Conservation (phyloP, 1,140 invertebrate genomes). For the Polyergus mexicanus region DNA sequence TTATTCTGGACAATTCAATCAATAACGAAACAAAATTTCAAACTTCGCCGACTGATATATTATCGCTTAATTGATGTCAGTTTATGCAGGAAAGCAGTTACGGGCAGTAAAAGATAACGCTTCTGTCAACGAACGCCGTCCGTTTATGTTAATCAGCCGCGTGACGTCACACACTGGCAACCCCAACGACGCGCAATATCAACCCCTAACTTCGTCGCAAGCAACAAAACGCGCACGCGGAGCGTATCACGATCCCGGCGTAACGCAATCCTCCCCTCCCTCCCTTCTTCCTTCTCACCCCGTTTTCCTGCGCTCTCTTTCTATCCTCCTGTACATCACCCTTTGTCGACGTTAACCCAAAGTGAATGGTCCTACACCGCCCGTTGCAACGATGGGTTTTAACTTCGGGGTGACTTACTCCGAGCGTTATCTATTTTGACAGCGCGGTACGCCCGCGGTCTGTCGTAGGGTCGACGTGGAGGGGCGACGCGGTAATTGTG, state of each 20-base stretch:
- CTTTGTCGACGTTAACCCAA: slow-evolving; percentile 83
- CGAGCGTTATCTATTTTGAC: slow-evolving; percentile 87
- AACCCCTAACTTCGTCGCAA: slow-evolving; percentile 65
- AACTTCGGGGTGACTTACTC: slow-evolving; percentile 85
- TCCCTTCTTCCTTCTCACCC: slow-evolving; percentile 48
- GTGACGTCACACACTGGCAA: slow-evolving; percentile 73
- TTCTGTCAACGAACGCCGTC: slow-evolving; percentile 52
- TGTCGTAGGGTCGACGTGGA: slow-evolving; percentile 78
- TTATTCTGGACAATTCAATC: not conserved
- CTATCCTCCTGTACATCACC: slow-evolving; percentile 73
- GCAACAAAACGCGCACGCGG: slow-evolving; percentile 68
- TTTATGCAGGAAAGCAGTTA: not conserved
- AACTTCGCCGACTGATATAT: not conserved
- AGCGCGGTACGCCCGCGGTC: slow-evolving; percentile 84
- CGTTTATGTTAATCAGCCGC: slow-evolving; percentile 78
- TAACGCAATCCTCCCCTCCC: slow-evolving; percentile 32
- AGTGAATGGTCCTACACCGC: slow-evolving; percentile 81
- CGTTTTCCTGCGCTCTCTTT: slow-evolving; percentile 59
- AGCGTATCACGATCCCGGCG: slow-evolving; percentile 69
- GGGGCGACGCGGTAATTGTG: slow-evolving; percentile 80
- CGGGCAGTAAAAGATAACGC: slow-evolving; percentile 6
- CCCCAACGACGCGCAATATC: slow-evolving; percentile 66
- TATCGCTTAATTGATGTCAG: slow-evolving; percentile 30
- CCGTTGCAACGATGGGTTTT: slow-evolving; percentile 82
- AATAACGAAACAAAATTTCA: not conserved